Evolutionary conservation across 2,888 invertebrate species (phyloP).

Genomic region (Hedya salicella): DNA sequence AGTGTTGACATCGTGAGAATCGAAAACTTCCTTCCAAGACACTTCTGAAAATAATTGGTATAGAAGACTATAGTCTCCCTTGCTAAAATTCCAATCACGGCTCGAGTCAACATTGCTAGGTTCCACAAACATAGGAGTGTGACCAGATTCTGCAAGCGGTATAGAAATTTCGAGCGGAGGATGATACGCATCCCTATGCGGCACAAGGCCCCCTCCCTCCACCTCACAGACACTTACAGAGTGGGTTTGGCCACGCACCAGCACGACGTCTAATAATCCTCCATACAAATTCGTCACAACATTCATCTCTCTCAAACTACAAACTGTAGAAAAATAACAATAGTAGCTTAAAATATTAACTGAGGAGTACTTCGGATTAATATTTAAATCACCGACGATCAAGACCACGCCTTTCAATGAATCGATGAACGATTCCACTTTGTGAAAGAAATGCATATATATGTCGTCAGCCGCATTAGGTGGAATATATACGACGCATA

Average conservation of each 20-base stretch:
- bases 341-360: not conserved
- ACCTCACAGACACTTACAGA: not conserved
- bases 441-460: too few relatives aligned
- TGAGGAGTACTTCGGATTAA: not conserved
- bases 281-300: not conserved
- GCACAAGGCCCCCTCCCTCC: too few relatives aligned
- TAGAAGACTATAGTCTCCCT: not conserved
- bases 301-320: too few relatives aligned
- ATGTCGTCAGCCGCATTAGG: not conserved
- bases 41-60: not conserved
- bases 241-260: not conserved
- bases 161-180: too few relatives aligned
- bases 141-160: too few relatives aligned
- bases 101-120: not conserved
- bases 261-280: not conserved
- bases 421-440: constrained; percentile 4
- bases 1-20: not conserved
- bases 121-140: too few relatives aligned
- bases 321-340: too few relatives aligned
- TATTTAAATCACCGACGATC: too few relatives aligned
- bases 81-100: not conserved
- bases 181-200: too few relatives aligned
- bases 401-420: not conserved
- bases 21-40: not conserved
- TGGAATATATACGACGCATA: not conserved